Percentiles rank a stretch among this genome's conserved stretches.
Conservation (phyloP, 2,797 vertebrate genomes). For the Neosilurus mollespiculum region DNA sequence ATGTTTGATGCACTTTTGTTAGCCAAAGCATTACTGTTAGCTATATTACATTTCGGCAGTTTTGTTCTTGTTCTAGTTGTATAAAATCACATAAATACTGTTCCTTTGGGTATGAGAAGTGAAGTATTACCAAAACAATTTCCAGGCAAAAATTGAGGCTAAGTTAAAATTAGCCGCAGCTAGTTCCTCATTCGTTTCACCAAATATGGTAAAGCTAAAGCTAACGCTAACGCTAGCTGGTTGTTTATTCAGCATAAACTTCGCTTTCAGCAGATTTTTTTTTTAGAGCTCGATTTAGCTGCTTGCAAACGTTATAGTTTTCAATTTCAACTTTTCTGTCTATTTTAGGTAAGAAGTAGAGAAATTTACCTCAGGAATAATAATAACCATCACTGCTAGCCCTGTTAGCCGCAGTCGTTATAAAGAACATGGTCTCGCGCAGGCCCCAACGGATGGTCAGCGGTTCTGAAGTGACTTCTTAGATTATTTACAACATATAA, state of each 20-base stretch:
- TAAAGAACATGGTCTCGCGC: background rate
- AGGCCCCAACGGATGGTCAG: background rate
- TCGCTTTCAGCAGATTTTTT: too few species aligned
- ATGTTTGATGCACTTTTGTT: background rate
- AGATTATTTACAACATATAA: background rate
- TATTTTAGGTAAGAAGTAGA: background rate
- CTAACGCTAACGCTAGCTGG: background rate
- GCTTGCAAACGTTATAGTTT: too few species aligned
- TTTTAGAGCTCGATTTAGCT: background rate
- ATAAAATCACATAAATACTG: background rate
- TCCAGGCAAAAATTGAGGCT: background rate
- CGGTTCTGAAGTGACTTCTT: too few species aligned
- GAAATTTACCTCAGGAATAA: background rate
- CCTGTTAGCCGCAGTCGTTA: background rate
- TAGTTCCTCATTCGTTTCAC: constrained; percentile 21
- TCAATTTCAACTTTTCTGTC: background rate
- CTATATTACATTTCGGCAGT: background rate
- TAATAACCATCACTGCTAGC: background rate
- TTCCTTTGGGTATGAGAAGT: background rate
- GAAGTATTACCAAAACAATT: background rate
- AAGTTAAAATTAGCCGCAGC: constrained; percentile 9
- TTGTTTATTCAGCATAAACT: background rate
- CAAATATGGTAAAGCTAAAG: constrained; percentile 19
- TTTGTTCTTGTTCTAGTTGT: background rate
- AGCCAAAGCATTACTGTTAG: background rate